phyloP scores from a whole-genome alignment of 2,113 vertebrate species.

The Hoplias malabaricus region DNA sequence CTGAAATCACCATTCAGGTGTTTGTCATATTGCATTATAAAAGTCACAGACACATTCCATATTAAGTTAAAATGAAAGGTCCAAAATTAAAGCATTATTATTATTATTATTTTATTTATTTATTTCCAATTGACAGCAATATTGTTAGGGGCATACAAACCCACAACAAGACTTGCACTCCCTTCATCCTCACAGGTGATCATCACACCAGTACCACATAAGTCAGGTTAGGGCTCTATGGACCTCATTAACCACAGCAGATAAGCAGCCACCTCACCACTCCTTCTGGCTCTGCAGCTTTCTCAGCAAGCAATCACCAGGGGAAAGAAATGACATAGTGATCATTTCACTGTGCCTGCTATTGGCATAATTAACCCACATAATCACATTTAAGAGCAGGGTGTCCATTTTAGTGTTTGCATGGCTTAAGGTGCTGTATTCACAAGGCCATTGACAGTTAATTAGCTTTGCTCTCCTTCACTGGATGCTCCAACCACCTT shows the following conservation, averaged over 20 bases:
- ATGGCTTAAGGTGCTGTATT: background rate
- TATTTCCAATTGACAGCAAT: background rate
- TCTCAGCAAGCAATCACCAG: slow-evolving; percentile 11
- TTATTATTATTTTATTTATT: too few relatives aligned
- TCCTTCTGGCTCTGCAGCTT: background rate
- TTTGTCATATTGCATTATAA: too few relatives aligned
- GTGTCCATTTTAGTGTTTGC: background rate
- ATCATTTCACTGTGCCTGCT: slow-evolving; percentile 11
- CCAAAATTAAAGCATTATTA: too few relatives aligned
- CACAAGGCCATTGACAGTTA: slow-evolving; percentile 2
- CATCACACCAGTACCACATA: background rate
- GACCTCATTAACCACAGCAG: slow-evolving; percentile 28
- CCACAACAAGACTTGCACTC: background rate
- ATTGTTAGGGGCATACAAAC: background rate
- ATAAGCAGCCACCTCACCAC: slow-evolving; percentile 7
- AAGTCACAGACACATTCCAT: too few relatives aligned
- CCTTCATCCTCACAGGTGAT: background rate
- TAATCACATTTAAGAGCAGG: slow-evolving; percentile 9
- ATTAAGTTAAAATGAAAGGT: too few relatives aligned
- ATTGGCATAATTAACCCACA: slow-evolving; percentile 19
- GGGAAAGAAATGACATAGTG: background rate
- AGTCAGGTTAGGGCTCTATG: slow-evolving; percentile 10
- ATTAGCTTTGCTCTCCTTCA: slow-evolving; percentile 11
- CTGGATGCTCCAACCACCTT: background rate
- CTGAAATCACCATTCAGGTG: too few relatives aligned